Percentiles rank a stretch among this genome's conserved stretches.
phyloP scores from a whole-genome alignment of 1,140 invertebrate genomes.

The Harpegnathos saltator region DNA sequence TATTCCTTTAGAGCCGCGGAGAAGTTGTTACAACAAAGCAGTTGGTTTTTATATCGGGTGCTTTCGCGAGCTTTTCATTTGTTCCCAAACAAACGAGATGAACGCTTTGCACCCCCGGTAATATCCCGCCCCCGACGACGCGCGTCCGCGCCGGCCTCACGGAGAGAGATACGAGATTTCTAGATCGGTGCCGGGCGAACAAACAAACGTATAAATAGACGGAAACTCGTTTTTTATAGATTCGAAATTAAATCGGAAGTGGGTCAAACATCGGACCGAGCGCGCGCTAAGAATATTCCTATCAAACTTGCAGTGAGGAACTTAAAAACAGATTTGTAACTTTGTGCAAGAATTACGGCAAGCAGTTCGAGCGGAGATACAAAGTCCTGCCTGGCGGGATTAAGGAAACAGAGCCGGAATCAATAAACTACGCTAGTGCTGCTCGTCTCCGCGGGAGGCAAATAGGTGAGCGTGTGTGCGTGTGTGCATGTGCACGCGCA shows the following conservation, averaged over 20 bases:
- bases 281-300: conserved; percentile 12
- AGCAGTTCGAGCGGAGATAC: conserved; percentile 1
- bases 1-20: too few relatives aligned
- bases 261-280: neutral
- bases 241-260: neutral
- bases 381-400: conserved; percentile 25
- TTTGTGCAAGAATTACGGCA: conserved; percentile 12
- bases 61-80: too few relatives aligned
- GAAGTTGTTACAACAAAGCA: too few relatives aligned
- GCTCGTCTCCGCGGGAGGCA: neutral
- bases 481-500: conserved; percentile 7
- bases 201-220: too few relatives aligned
- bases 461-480: neutral
- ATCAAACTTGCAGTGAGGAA: conserved; percentile 17
- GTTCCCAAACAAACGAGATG: too few relatives aligned
- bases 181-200: neutral
- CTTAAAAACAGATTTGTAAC: conserved; percentile 32
- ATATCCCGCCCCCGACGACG: too few relatives aligned
- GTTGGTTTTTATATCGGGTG: too few relatives aligned
- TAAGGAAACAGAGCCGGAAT: conserved; percentile 50
- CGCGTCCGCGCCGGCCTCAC: too few relatives aligned
- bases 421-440: conserved; percentile 43
- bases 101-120: too few relatives aligned
- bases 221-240: neutral
- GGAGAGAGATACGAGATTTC: too few relatives aligned